Evolutionary conservation across 2,797 vertebrate genomes (phyloP), one percentile per base, ranked within the genome.

Genomic region (Hybognathus amarus): DNA sequence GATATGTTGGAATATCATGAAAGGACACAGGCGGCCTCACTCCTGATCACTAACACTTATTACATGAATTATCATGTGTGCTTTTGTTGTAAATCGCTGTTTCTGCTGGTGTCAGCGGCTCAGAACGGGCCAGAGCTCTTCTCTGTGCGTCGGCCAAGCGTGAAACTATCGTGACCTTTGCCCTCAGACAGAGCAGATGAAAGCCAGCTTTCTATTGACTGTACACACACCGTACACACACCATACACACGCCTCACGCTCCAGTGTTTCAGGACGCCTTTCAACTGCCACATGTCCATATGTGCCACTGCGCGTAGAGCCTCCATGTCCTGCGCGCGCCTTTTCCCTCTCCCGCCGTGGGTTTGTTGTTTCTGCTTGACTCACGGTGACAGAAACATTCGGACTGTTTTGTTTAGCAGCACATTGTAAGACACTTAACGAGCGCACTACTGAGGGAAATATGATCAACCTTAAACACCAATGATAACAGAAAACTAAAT

Each of bases 191-290:
- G 67, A 81, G 45, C 42, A 85, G 81, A 89, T 87, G 66, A 87
- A 88, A 85, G 79, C 33, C 52, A 7, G 67, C 50, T 80, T 88
- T 84, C 80, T 87, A 86, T 83, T 85, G 83, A 84, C 88, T 67
- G 84, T 81, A 80, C 77, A 79, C 45, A 47, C 79, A 75, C 74
- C 45, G 56, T 27, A 47, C 56, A 7, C 13, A 63, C 79, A 75
- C 77, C 36, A 63, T 27, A 54, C 56, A 6, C 12, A 63, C 11
- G 59, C 24, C 59, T 63, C 59, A 30, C 13, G 59, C 59, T 27
- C 2, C 12, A 61, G 56, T 2, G n/a, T 27, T 61, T 61, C 59
- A 61, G 59, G 12, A 15, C 1, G 59, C 59, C 50, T 63, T 63
- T 63, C 61, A 63, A 63, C 61, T 8, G 15, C 61, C 61, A 63